Evolutionary conservation across 1,140 invertebrate species (phyloP).

Genomic region (Rhopalosiphum maidis): DNA sequence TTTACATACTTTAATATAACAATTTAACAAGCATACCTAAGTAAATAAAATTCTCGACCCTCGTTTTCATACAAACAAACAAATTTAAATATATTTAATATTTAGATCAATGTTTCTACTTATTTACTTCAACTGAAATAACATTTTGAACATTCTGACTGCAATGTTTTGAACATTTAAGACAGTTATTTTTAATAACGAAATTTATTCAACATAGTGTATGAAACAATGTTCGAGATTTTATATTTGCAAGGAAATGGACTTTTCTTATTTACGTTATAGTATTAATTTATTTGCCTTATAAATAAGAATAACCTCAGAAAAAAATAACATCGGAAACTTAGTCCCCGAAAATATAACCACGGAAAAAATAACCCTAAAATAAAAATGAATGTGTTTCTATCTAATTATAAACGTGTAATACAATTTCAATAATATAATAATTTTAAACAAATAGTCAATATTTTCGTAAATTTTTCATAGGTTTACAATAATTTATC

Average conservation of each 20-base stretch:
- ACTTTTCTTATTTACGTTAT: no score
- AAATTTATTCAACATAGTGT: not conserved
- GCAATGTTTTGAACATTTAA: not conserved
- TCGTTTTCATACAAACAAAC: not conserved
- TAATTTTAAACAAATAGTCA: no score
- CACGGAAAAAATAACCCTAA: no score
- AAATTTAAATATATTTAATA: not conserved
- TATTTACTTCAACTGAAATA: not conserved
- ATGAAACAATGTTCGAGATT: not conserved
- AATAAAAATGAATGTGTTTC: no score
- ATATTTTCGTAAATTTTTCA: no score
- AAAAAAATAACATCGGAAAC: no score
- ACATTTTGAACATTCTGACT: not conserved
- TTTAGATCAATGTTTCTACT: not conserved
- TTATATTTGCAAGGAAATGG: not conserved
- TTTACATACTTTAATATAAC: not conserved
- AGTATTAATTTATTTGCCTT: no score
- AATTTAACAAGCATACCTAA: not conserved
- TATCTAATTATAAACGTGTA: no score
- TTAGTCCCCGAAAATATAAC: no score
- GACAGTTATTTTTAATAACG: not conserved
- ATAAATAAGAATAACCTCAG: no score
- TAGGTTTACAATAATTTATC: no score
- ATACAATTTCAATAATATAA: no score
- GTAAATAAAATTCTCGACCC: not conserved